Evolutionary conservation across 2,888 invertebrate species (phyloP), one percentile per base, ranked within the genome.

Genomic region (Drosophila pegasa): DNA sequence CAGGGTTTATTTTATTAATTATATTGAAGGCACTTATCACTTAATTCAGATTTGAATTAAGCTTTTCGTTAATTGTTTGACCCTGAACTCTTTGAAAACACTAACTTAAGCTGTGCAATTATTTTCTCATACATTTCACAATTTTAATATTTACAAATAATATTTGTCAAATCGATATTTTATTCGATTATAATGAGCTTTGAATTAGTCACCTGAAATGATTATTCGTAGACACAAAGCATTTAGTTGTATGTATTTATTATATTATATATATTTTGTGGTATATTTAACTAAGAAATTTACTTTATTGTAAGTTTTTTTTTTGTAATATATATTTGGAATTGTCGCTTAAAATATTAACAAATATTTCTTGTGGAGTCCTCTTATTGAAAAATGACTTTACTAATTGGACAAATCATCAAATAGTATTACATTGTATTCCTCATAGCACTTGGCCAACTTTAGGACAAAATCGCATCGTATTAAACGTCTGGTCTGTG

Each of bases 391-490:
- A 45, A 27, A 27, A 45, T 45, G 43, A 27, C 1, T 0, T 10
- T 10, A 6, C 43, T 6, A 45, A 27, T 16, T 45, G 6, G 43
- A 16, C 9, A 10, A 16, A n/a, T 45, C 43, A 45, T 45, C 43
- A n/a, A 45, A 45, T 27, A 45, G 9, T 5, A 45, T 10, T 16
- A 45, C 27, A 6, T 27, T 3, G 10, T 45, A 27, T 2, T 45
- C n/a, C 27, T 45, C 43, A 16, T 45, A 45, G 27, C 43, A 45
- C 43, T 45, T 45, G n/a, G 10, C 25, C 10, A 45, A 45, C 5
- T 0, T 25, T 1, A 27, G 0, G 10, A 16, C 43, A 45, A 45
- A 45, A 27, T 45, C 43, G 16, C 43, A 45, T 27, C 2, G 2
- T 25, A 0, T 16, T 9, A 16, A 10, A 16, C n/a, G 14, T 6